phyloP scores from a whole-genome alignment of 2,888 invertebrate species.

The Teleogryllus oceanicus region DNA sequence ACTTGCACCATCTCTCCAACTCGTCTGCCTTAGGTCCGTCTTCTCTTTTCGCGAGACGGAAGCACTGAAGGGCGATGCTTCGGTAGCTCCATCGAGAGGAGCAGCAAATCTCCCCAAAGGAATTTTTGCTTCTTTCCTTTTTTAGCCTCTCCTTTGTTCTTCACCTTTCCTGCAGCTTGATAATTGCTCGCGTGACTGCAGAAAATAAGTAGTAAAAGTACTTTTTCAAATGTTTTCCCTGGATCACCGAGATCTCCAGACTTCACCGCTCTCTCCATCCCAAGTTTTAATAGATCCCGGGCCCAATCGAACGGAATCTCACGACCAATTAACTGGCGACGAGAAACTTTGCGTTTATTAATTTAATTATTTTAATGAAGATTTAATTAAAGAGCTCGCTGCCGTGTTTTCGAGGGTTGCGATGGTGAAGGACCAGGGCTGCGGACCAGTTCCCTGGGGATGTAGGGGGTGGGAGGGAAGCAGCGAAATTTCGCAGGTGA shows the following conservation, averaged over 20 bases:
- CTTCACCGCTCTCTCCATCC: not conserved
- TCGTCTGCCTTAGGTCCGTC: too few relatives aligned
- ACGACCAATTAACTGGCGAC: not conserved
- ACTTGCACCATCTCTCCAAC: too few relatives aligned
- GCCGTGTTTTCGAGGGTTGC: not conserved
- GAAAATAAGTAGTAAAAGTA: not conserved
- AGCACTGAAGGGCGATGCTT: too few relatives aligned
- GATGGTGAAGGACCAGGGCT: too few relatives aligned
- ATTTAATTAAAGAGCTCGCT: constrained; percentile 7
- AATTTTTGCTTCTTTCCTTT: not conserved
- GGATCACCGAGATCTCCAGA: too few relatives aligned
- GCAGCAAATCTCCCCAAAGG: too few relatives aligned
- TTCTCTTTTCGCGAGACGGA: too few relatives aligned
- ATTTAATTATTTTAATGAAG: constrained; percentile 1
- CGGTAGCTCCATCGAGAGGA: too few relatives aligned
- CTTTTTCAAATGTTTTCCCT: not conserved
- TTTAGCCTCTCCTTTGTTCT: not conserved
- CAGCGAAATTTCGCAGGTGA: too few relatives aligned
- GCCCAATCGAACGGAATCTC: not conserved
- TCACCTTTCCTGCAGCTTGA: not conserved
- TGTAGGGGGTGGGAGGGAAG: too few relatives aligned
- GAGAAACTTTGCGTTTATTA: not conserved
- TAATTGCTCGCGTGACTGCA: not conserved
- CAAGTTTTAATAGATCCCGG: not conserved
- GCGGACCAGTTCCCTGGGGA: too few relatives aligned